Conservation (phyloP, 2,113 vertebrate genomes). For the Bos taurus region DNA sequence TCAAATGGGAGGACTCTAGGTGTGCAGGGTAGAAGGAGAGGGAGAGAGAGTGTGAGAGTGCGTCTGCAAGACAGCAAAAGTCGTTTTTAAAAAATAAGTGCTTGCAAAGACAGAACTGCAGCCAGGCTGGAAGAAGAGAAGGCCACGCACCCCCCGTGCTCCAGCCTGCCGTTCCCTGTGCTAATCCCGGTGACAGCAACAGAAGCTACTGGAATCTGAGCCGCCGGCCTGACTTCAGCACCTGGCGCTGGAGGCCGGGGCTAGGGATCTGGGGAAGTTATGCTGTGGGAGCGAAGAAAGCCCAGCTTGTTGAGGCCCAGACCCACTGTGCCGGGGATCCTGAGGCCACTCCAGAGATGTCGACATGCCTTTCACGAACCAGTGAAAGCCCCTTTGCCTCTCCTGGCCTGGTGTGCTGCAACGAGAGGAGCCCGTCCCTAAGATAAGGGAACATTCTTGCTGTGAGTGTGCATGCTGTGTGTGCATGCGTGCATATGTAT, state of each 20-base stretch:
- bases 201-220: slow-evolving; percentile 69
- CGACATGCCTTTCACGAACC: not conserved
- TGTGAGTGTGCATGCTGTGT: not conserved
- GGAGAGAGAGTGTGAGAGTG: not conserved
- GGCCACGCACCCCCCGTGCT: slow-evolving; percentile 30
- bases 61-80: slow-evolving; percentile 56
- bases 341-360: not conserved
- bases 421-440: not conserved
- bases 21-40: not conserved
- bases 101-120: slow-evolving; percentile 57
- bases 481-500: not conserved
- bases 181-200: slow-evolving; percentile 83
- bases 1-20: not conserved
- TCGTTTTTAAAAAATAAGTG: slow-evolving; percentile 62
- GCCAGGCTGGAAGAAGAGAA: slow-evolving; percentile 66
- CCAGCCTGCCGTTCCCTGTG: slow-evolving; percentile 63
- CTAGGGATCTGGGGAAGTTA: slow-evolving; percentile 57
- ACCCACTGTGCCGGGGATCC: not conserved
- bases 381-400: not conserved
- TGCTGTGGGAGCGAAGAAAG: slow-evolving; percentile 43
- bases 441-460: not conserved
- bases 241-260: slow-evolving; percentile 67
- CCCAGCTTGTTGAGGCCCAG: slow-evolving; percentile 34
- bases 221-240: slow-evolving; percentile 79
- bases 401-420: not conserved